These are phyloP conservation scores for Pyrochroa serraticornis DNA, from an alignment of 2,888 invertebrate genomes.

Conservation along the genomic window DNA sequence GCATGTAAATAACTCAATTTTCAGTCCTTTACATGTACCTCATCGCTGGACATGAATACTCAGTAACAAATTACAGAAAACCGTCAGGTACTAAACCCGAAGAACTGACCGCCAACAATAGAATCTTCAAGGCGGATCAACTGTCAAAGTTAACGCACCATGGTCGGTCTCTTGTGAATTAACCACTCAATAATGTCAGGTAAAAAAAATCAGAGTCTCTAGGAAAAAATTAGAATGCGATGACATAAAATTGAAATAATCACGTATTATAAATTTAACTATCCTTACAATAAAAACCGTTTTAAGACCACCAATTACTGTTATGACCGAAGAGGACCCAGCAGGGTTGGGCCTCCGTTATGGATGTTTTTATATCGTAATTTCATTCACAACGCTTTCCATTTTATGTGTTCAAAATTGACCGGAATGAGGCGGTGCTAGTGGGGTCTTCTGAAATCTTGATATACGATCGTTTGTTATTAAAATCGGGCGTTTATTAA, in stretches of 20 bases:
- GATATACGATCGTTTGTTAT: constrained; percentile 30
- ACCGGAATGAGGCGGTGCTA: constrained; percentile 16
- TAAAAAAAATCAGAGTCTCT: background rate
- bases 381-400: no score
- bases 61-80: constrained; percentile 21
- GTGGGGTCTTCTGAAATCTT: constrained; percentile 12
- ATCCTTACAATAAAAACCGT: no score
- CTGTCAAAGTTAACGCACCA: constrained; percentile 13
- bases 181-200: constrained; percentile 3
- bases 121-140: constrained; percentile 21
- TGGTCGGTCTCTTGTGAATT: constrained; percentile 8
- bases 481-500: constrained; percentile 12
- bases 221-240: no score
- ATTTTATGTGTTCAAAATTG: constrained; percentile 12
- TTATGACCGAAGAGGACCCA: no score
- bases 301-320: no score
- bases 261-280: no score
- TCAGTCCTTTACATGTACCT: constrained; percentile 10
- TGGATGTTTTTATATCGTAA: no score
- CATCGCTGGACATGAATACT: constrained; percentile 17
- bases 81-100: constrained; percentile 11
- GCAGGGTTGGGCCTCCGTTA: background rate
- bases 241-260: no score
- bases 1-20: constrained; percentile 25
- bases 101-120: constrained; percentile 19